Evolutionary conservation across 2,888 invertebrate genomes (phyloP), one percentile per base, ranked within the genome.

Genomic region (Catocala nupta): DNA sequence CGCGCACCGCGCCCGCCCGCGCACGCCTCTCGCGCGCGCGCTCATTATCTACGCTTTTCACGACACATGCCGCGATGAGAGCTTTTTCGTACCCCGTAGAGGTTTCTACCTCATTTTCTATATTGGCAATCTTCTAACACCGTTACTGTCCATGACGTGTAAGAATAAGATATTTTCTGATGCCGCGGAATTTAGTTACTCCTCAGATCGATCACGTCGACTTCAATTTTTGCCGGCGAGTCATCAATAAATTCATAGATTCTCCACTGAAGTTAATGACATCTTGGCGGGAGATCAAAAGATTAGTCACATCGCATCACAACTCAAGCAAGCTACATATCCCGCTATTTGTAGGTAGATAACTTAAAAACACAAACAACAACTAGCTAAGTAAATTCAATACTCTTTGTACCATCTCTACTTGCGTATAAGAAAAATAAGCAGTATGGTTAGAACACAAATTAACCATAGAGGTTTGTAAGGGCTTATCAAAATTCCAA

Each of bases 11-110:
- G 67, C 71, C 67, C 80, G 68, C 75, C 68, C 75, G 57, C 73
- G 70, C 77, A 71, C 73, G 75, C 63, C 47, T 66, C 70, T 82
- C 86, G 82, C 88, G 88, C 88, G 89, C 89, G 86, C 86, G 84
- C 86, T 87, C 81, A 82, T 87, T 88, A 84, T 86, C 86, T 84
- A 84, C 85, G 85, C 89, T 90, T 90, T 89, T 84, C 88, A 82
- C 81, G 77, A 81, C 80, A 79, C 78, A 80, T 77, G 77, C 63
- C 54, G 60, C 56, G 72, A 78, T 74, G 78, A 79, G 84, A 87
- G 88, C 86, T 88, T 88, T 87, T 82, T 80, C 78, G 71, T 81
- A 82, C 78, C 16, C 47, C 78, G 77, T 77, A 73, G 75, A 83
- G 82, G 76, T 81, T 82, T 79, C 74, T 77, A 74, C 73, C 74